Conservation (phyloP, 2,797 vertebrate species). For the Crenichthys baileyi region DNA sequence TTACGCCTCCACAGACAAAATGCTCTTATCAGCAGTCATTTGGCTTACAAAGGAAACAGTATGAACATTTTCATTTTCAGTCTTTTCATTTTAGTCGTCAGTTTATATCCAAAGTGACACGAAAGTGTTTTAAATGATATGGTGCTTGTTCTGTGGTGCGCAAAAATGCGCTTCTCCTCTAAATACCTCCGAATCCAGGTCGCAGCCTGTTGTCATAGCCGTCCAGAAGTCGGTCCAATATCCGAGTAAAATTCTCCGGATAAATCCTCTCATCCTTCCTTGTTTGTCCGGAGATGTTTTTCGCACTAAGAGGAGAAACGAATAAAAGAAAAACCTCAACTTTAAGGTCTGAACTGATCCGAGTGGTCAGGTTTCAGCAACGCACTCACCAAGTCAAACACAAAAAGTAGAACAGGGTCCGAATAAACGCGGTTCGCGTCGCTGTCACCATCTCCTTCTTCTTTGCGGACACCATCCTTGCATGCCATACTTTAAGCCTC, state of each 20-base stretch:
- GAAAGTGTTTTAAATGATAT: neutral
- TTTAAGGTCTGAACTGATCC: neutral
- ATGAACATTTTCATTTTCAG: neutral
- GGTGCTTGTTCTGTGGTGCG: neutral
- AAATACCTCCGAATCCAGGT: slow-evolving; percentile 96
- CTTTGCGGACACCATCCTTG: slow-evolving; percentile 91
- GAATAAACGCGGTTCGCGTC: slow-evolving; percentile 83
- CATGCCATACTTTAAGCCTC: slow-evolving; percentile 94
- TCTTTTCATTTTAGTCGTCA: neutral
- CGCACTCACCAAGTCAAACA: slow-evolving; percentile 91
- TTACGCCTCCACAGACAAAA: neutral
- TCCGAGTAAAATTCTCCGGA: slow-evolving; percentile 97
- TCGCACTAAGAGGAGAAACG: slow-evolving; percentile 78
- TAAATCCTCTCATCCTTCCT: slow-evolving; percentile 92
- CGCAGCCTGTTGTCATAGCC: slow-evolving; percentile 98
- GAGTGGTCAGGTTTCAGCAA: slow-evolving; percentile 23
- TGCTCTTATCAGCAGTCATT: neutral
- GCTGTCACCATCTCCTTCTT: slow-evolving; percentile 90
- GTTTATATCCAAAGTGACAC: neutral
- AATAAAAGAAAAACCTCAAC: neutral
- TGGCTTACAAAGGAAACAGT: too few relatives aligned
- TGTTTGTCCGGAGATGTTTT: slow-evolving; percentile 86
- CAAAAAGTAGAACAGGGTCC: slow-evolving; percentile 88
- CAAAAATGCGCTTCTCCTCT: neutral
- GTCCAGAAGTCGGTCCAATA: slow-evolving; percentile 96